Evolutionary conservation across 1,140 invertebrate genomes (phyloP).

Genomic region (Frieseomelitta varia): DNA sequence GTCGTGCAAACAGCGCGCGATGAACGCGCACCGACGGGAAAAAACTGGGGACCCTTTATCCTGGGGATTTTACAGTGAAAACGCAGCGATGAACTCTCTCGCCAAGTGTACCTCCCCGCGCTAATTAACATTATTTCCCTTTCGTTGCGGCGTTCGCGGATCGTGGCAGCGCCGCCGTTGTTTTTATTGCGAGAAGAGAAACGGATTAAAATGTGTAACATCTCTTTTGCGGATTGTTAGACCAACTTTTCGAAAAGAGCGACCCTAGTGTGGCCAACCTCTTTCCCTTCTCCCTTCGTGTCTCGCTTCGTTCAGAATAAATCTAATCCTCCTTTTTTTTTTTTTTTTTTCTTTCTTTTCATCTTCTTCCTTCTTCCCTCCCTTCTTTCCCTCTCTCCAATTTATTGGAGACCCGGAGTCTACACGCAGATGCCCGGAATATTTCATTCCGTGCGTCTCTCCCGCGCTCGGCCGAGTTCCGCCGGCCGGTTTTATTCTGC

Average conservation of each 20-base stretch:
- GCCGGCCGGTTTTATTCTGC: conserved; percentile 10
- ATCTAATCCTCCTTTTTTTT: not conserved
- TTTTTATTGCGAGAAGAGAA: not conserved
- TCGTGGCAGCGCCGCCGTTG: not conserved
- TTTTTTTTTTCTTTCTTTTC: too few relatives aligned
- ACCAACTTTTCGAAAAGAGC: conserved; percentile 12
- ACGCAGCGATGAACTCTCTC: conserved; percentile 11
- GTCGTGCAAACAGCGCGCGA: conserved; percentile 28
- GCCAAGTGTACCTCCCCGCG: conserved; percentile 12
- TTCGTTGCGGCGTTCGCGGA: not conserved
- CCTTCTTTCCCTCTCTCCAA: not conserved
- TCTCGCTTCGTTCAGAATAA: not conserved
- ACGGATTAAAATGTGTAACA: conserved; percentile 10
- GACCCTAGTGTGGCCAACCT: not conserved
- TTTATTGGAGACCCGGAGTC: not conserved
- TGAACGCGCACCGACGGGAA: not conserved
- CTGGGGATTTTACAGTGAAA: conserved; percentile 28
- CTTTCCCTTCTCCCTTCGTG: not conserved
- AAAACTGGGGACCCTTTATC: conserved; percentile 33
- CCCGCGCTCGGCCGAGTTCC: not conserved
- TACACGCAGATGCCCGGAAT: not conserved
- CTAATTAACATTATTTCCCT: conserved; percentile 50
- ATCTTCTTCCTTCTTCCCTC: not conserved
- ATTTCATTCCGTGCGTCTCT: conserved; percentile 30
- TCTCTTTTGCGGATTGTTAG: conserved; percentile 18